These are phyloP conservation scores for Ranitomeya imitator DNA, from an alignment of 2,113 vertebrate genomes.

Conservation along the genomic window DNA sequence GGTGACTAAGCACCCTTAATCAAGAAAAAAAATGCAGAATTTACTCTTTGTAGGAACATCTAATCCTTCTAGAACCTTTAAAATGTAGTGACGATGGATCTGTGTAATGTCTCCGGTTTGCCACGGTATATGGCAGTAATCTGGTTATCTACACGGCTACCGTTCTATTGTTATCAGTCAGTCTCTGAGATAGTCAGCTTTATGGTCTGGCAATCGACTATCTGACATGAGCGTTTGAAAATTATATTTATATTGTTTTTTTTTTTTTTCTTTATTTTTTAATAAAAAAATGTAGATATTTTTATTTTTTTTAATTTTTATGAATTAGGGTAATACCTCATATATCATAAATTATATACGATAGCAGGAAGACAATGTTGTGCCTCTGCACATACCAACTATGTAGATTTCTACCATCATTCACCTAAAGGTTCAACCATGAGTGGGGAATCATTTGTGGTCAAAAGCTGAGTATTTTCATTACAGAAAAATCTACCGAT, in stretches of 20 bases:
- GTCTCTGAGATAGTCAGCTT: not conserved
- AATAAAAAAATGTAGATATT: not conserved
- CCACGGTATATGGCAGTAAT: not conserved
- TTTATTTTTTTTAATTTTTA: not conserved
- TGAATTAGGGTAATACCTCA: not conserved
- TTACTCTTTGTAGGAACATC: not conserved
- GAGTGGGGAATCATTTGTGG: no score
- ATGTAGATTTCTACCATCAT: not conserved
- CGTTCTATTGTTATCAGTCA: not conserved
- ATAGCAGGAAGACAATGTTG: no score
- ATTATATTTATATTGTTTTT: not conserved
- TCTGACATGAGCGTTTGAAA: not conserved
- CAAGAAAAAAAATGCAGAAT: no score
- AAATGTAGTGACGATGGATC: not conserved
- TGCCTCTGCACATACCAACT: not conserved
- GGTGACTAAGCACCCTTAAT: no score
- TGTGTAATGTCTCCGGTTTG: not conserved
- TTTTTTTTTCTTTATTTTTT: no score
- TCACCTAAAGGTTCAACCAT: not conserved
- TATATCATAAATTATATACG: not conserved
- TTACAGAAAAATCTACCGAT: no score
- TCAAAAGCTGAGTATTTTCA: no score
- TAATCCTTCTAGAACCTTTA: not conserved
- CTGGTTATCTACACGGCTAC: not conserved
- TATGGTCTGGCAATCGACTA: not conserved